Evolutionary conservation across 1,140 invertebrate genomes (phyloP).

Genomic region (Dendrolimus punctatus): DNA sequence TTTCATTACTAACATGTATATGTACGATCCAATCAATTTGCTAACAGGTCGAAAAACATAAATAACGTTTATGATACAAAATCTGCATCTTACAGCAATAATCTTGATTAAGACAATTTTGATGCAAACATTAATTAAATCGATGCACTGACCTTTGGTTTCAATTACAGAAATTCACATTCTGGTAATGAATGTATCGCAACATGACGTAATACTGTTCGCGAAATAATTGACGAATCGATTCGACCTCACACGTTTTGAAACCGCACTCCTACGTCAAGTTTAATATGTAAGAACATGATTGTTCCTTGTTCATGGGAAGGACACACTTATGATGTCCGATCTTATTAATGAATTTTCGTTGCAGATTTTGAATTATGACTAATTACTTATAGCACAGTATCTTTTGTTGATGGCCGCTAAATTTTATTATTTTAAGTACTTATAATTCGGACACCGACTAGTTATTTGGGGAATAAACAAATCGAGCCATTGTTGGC

Average conservation of each 20-base stretch:
- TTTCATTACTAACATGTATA: no score
- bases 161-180: slow-evolving; percentile 7
- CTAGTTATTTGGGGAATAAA: no score
- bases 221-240: slow-evolving; percentile 11
- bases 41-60: no score
- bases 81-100: no score
- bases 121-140: slow-evolving; percentile 3
- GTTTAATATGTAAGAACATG: slow-evolving; percentile 18
- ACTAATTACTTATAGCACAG: no score
- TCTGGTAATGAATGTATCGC: slow-evolving; percentile 14
- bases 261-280: slow-evolving; percentile 16
- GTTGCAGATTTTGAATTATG: no score
- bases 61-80: no score
- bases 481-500: no score
- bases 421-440: no score
- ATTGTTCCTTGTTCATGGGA: slow-evolving; percentile 20
- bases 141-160: slow-evolving; percentile 7
- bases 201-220: slow-evolving; percentile 5
- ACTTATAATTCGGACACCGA: no score
- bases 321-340: slow-evolving; percentile 18
- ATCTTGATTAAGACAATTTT: neutral
- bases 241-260: slow-evolving; percentile 19
- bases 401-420: no score
- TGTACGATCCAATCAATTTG: no score
- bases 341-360: neutral